phyloP scores from a whole-genome alignment of 2,888 invertebrate genomes.

The Cantharis flavilabris region DNA sequence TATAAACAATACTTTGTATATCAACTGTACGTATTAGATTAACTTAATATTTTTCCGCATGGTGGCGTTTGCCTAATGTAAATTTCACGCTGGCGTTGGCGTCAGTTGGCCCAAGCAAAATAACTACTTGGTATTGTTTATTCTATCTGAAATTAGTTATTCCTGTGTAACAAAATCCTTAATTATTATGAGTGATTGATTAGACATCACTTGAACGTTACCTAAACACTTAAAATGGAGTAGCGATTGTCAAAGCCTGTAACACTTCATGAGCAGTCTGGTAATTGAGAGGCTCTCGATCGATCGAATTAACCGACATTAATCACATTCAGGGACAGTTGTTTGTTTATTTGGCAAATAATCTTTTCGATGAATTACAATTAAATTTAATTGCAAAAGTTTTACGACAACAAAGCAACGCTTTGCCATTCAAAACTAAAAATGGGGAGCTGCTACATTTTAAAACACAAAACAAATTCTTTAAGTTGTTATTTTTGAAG shows the following conservation, averaged over 20 bases:
- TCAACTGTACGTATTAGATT: too few species aligned
- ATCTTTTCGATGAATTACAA: conserved; percentile 3
- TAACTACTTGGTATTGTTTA: neutral
- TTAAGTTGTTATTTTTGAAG: conserved; percentile 5
- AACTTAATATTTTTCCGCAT: too few species aligned
- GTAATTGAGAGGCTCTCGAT: conserved; percentile 22
- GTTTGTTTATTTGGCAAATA: conserved; percentile 16
- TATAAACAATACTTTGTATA: too few species aligned
- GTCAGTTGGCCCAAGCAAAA: neutral
- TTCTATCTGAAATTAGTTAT: neutral
- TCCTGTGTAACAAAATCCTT: neutral
- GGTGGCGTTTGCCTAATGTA: too few species aligned
- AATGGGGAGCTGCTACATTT: neutral
- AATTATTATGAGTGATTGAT: neutral
- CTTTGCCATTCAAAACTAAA: neutral
- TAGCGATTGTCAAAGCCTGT: conserved; percentile 8
- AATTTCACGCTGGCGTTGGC: too few species aligned
- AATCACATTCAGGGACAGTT: conserved; percentile 18
- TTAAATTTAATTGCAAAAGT: neutral
- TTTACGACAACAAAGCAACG: neutral
- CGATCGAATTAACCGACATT: conserved; percentile 16
- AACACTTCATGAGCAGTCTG: conserved; percentile 8
- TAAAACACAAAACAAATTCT: conserved; percentile 1
- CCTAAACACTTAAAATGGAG: conserved; percentile 2
- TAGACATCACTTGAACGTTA: neutral